A percentile compares a stretch with the other conserved stretches of the same genome.
phyloP scores from a whole-genome alignment of 2,888 invertebrate genomes.

The Candidula unifasciata region DNA sequence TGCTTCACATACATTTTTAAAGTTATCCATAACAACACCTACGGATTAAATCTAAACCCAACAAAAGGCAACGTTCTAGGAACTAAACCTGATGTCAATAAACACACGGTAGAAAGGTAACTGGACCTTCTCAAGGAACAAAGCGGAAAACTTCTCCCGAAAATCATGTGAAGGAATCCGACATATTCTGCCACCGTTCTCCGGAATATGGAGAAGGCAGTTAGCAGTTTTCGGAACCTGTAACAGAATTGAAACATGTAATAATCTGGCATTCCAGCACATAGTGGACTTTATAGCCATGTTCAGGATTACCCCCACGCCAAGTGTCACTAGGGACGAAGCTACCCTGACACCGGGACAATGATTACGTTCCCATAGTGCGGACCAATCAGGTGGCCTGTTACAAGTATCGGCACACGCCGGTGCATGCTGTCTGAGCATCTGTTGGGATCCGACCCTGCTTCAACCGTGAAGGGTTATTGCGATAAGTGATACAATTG shows the following conservation, averaged over 20 bases:
- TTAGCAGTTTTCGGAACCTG: background rate
- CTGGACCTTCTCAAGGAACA: too few species aligned
- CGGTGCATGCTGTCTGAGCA: conserved; percentile 49
- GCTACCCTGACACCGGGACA: conserved; percentile 53
- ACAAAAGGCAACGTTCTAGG: background rate
- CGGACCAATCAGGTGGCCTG: conserved; percentile 49
- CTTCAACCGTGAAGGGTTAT: conserved; percentile 16
- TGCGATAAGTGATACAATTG: conserved; percentile 9
- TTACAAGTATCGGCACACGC: conserved; percentile 50
- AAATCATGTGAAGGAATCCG: too few species aligned
- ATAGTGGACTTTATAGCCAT: conserved; percentile 45
- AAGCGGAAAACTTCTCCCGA: too few species aligned
- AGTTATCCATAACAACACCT: conserved; percentile 17
- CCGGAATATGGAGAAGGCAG: background rate
- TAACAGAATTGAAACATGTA: conserved; percentile 34
- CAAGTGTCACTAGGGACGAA: conserved; percentile 52
- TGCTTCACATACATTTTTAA: conserved; percentile 48
- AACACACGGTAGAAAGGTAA: too few species aligned
- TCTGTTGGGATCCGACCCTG: conserved; percentile 33
- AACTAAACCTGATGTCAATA: too few species aligned
- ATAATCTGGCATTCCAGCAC: conserved; percentile 44
- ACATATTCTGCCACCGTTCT: background rate
- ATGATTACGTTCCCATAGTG: conserved; percentile 48
- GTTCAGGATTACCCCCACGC: conserved; percentile 38
- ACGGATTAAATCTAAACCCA: background rate